phyloP scores from a whole-genome alignment of 1,140 invertebrate genomes.

The Geopemphigus sp. region DNA sequence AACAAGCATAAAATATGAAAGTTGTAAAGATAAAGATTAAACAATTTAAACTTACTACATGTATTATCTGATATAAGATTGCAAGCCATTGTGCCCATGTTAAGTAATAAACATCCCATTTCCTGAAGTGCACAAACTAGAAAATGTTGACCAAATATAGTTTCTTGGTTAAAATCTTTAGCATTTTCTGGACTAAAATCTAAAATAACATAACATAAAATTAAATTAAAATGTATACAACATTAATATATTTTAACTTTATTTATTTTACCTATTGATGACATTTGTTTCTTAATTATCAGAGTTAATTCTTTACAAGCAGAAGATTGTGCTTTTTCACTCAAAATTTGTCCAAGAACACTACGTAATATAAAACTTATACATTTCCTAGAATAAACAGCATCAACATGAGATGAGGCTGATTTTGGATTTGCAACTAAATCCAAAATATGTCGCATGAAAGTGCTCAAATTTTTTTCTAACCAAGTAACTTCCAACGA shows the following conservation, averaged over 20 bases:
- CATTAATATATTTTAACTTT: conserved; percentile 17
- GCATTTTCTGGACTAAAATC: conserved; percentile 87
- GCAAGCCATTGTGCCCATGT: conserved; percentile 87
- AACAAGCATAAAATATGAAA: conserved; percentile 26
- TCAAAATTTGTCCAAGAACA: conserved; percentile 87
- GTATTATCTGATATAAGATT: conserved; percentile 84
- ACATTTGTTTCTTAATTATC: conserved; percentile 92
- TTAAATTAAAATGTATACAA: no score
- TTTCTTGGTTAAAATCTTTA: conserved; percentile 85
- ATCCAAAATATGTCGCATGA: conserved; percentile 87
- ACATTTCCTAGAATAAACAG: conserved; percentile 96
- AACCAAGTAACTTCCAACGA: conserved; percentile 91
- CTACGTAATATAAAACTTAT: conserved; percentile 92
- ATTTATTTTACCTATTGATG: conserved; percentile 68
- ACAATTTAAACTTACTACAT: conserved; percentile 62
- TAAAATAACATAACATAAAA: conserved; percentile 53
- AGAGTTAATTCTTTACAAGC: conserved; percentile 93
- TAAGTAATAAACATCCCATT: conserved; percentile 78
- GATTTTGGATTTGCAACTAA: conserved; percentile 85
- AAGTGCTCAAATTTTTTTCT: conserved; percentile 82
- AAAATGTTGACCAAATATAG: conserved; percentile 89
- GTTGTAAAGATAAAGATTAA: conserved; percentile 6
- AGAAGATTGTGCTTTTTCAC: conserved; percentile 93
- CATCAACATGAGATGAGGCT: conserved; percentile 92
- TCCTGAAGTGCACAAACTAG: conserved; percentile 92